A percentile compares a stretch with the other conserved stretches of the same genome.
Evolutionary conservation across 2,113 vertebrate genomes (phyloP).

Genomic region (Martes martes): DNA sequence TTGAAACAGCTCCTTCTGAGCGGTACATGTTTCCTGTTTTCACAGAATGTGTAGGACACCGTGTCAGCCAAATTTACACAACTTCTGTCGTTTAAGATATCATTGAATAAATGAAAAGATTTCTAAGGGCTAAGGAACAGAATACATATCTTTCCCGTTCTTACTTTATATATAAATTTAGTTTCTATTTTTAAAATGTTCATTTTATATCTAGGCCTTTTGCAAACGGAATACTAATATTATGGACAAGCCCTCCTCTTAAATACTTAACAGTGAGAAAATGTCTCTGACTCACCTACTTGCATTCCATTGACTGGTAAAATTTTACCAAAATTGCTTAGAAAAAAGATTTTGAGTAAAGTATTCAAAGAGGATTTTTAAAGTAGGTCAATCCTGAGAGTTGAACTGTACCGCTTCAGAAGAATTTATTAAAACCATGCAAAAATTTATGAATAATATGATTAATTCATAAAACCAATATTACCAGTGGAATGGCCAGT

Average conservation of each 20-base stretch:
- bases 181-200: background rate
- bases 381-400: background rate
- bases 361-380: background rate
- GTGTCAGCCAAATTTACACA: background rate
- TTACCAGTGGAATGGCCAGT: background rate
- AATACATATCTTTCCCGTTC: background rate
- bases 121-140: background rate
- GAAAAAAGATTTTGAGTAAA: background rate
- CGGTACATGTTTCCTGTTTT: background rate
- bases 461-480: constrained; percentile 74
- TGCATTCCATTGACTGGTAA: background rate
- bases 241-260: background rate
- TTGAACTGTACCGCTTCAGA: background rate
- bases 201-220: background rate
- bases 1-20: background rate
- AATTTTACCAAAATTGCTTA: constrained; percentile 15
- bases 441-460: constrained; percentile 14
- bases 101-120: background rate
- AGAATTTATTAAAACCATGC: constrained; percentile 4
- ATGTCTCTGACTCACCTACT: background rate
- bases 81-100: background rate
- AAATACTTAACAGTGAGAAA: background rate
- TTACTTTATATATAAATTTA: background rate
- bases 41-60: background rate
- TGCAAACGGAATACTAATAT: background rate